Base-by-base conservation (phyloP, 2,888 invertebrate genomes). In the Altica lythri region DNA sequence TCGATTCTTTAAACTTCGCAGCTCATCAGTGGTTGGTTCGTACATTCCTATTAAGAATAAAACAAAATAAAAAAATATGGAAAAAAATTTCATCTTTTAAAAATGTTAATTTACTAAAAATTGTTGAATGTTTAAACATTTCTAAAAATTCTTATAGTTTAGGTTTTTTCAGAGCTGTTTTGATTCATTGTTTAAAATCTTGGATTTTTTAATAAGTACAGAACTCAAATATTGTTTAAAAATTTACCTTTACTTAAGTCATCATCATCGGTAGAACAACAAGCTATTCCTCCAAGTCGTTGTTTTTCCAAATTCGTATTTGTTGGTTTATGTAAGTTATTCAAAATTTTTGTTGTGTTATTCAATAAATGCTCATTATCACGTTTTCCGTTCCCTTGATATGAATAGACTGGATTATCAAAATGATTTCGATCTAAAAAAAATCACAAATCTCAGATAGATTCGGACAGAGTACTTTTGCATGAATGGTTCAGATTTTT, bases 351-450 rank as follows among this genome's bases (percentile, higher is more conserved):
- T 0, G 78, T 79, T 62, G 84, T 83, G 70, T 84, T 82, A 53
- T 83, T 75, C 35, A 84, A 66, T 38, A 83, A 79, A 0, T 81
- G 78, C 66, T 84, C 83, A 60, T 83, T 83, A 50, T 80, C 78
- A 8, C 80, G 78, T 42, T 55, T 53, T n/a, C 77, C 76, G 12
- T 77, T 77, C 13, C 68, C 68, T 73, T 89, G 86, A 78, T 85
- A 89, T 8, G 90, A 88, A 76, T 94, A 94, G 2, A 92, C 92
- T 0, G 94, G 94, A 80, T 94, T 94, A 78, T 94, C 94, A 75
- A 94, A 94, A 76, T 94, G 92, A 74, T 89, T 89, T 69, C 87
- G 86, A 71, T 90, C 90, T 88, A 69, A 53, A 76, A 71, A 37
- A 56, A 44, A 52, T 16, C 1, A 52, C 4, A 25, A 5, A 29